These are phyloP conservation scores for Xestobium rufovillosum DNA, from an alignment of 2,888 invertebrate genomes.

Conservation along the genomic window DNA sequence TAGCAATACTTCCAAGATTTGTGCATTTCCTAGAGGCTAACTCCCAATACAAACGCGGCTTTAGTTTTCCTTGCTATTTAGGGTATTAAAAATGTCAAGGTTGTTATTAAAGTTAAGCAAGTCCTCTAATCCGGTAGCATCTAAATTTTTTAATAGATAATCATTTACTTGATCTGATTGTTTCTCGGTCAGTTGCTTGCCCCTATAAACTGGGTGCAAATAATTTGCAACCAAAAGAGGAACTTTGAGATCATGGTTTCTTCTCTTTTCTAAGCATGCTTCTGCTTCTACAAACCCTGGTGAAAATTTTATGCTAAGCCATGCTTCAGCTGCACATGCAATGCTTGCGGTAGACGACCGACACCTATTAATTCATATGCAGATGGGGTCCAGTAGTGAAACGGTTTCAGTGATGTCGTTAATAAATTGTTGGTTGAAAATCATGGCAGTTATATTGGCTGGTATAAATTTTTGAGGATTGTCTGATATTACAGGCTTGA, in stretches of 20 bases:
- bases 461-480: constrained; percentile 7
- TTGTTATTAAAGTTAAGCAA: constrained; percentile 8
- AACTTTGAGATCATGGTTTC: constrained; percentile 6
- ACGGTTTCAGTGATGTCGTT: constrained; percentile 11
- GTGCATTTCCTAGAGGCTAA: constrained; percentile 7
- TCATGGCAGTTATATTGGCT: constrained; percentile 3
- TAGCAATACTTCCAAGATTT: constrained; percentile 12
- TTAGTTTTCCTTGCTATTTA: constrained; percentile 7
- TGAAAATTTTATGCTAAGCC: constrained; percentile 14
- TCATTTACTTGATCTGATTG: constrained; percentile 6
- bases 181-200: constrained; percentile 5
- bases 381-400: constrained; percentile 11
- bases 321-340: constrained; percentile 16
- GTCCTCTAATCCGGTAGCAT: constrained; percentile 13
- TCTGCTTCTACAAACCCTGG: constrained; percentile 9
- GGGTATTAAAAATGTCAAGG: constrained; percentile 6
- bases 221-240: constrained; percentile 11
- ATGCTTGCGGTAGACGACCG: constrained; percentile 8
- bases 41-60: constrained; percentile 6
- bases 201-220: constrained; percentile 5
- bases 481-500: constrained; percentile 7
- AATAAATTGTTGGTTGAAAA: constrained; percentile 16
- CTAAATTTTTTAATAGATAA: constrained; percentile 12
- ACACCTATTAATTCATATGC: constrained; percentile 8
- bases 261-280: constrained; percentile 2